A percentile compares a stretch with the other conserved stretches of the same genome.
These are phyloP conservation scores for Dysmachus trigonus DNA, from an alignment of 2,888 invertebrate genomes.

Conservation along the genomic window DNA sequence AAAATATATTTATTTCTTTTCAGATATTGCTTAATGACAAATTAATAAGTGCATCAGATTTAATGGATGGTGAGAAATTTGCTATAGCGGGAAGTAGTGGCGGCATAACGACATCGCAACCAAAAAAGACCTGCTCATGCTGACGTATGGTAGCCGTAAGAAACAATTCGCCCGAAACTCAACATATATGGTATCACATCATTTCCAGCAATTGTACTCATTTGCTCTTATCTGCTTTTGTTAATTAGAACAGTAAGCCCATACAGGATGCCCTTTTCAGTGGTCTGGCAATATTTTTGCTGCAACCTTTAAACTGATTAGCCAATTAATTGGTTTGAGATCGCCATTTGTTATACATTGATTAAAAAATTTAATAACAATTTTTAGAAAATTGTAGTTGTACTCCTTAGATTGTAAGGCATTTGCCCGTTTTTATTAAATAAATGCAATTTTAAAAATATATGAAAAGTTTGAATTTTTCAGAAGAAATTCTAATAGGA, in stretches of 20 bases:
- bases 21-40: conserved; percentile 84
- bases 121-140: conserved; percentile 51
- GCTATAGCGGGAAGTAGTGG: conserved; percentile 67
- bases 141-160: conserved; percentile 45
- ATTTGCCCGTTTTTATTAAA: conserved; percentile 33
- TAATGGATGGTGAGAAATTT: conserved; percentile 75
- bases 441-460: conserved; percentile 5
- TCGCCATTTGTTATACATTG: conserved; percentile 28
- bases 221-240: conserved; percentile 3
- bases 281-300: neutral
- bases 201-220: conserved; percentile 1
- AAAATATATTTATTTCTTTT: conserved; percentile 49
- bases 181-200: neutral
- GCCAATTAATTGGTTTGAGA: neutral
- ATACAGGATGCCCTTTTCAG: neutral
- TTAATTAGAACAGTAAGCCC: conserved; percentile 9
- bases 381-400: conserved; percentile 31
- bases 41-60: conserved; percentile 75
- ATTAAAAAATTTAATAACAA: neutral
- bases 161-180: neutral
- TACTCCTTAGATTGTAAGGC: conserved; percentile 16
- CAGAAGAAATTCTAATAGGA: neutral
- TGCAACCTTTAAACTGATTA: neutral
- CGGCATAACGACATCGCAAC: conserved; percentile 53
- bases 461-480: neutral